Conservation (phyloP, 2,113 vertebrate genomes). For the Psittacus erithacus region DNA sequence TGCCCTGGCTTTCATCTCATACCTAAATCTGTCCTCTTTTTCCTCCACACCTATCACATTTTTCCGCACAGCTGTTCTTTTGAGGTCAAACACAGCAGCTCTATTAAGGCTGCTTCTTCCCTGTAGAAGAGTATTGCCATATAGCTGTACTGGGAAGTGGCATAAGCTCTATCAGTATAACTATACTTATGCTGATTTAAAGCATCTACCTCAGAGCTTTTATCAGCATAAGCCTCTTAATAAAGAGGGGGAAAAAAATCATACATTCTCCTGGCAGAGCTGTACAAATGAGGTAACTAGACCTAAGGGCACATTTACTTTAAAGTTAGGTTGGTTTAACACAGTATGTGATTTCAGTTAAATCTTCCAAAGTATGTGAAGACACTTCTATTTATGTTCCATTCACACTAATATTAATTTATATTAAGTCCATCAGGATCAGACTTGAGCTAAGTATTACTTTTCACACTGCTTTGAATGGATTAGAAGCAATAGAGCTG, state of each 20-base stretch:
- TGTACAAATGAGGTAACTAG: neutral
- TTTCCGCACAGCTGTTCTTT: neutral
- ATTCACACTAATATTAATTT: constrained; percentile 13
- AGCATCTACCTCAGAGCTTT: neutral
- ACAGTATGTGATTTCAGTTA: neutral
- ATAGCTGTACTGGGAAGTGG: neutral
- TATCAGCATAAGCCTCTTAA: constrained; percentile 25
- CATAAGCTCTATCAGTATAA: neutral
- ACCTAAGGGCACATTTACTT: constrained; percentile 19
- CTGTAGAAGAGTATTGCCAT: neutral
- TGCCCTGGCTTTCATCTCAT: neutral
- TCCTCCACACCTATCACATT: neutral
- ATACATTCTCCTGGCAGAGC: neutral
- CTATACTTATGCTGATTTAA: constrained; percentile 11
- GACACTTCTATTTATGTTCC: constrained; percentile 33
- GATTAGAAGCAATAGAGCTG: constrained; percentile 20
- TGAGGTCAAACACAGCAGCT: neutral
- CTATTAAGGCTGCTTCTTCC: neutral
- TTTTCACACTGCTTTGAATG: neutral
- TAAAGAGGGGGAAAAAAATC: neutral
- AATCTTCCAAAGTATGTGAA: neutral
- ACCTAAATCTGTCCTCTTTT: neutral
- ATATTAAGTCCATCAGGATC: constrained; percentile 31
- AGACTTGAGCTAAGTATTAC: neutral
- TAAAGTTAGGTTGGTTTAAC: constrained; percentile 5